Conservation (phyloP, 2,113 vertebrate species). For the Variabilichromis moorii region DNA sequence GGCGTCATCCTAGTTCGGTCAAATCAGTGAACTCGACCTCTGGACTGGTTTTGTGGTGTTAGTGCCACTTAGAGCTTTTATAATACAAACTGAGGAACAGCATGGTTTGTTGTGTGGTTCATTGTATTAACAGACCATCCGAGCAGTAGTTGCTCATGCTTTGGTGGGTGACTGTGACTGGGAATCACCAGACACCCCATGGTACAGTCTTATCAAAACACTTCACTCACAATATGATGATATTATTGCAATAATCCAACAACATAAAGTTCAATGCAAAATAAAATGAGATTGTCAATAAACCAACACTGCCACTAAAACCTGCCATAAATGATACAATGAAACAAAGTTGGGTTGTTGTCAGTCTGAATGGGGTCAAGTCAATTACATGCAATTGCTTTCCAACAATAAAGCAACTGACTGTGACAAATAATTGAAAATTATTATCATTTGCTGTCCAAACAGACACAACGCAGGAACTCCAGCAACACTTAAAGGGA, state of each 20-base stretch:
- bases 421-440: neutral
- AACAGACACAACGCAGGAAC: neutral
- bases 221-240: neutral
- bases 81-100: neutral
- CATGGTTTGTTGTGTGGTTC: neutral
- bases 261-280: neutral
- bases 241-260: neutral
- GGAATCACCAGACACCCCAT: neutral
- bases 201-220: neutral
- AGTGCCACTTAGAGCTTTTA: neutral
- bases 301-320: neutral
- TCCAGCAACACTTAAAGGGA: neutral
- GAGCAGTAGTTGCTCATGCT: neutral
- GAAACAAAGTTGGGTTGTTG: accelerated
- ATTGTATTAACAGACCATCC: neutral
- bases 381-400: neutral
- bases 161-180: neutral
- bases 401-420: neutral
- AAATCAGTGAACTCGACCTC: neutral
- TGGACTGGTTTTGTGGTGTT: neutral
- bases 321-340: neutral
- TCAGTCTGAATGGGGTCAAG: neutral
- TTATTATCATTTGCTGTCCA: neutral
- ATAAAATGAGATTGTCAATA: neutral
- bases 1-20: neutral